Evolutionary conservation across 2,797 vertebrate genomes (phyloP), one percentile per base, ranked within the genome.

Genomic region (Enteromius argenteus): DNA sequence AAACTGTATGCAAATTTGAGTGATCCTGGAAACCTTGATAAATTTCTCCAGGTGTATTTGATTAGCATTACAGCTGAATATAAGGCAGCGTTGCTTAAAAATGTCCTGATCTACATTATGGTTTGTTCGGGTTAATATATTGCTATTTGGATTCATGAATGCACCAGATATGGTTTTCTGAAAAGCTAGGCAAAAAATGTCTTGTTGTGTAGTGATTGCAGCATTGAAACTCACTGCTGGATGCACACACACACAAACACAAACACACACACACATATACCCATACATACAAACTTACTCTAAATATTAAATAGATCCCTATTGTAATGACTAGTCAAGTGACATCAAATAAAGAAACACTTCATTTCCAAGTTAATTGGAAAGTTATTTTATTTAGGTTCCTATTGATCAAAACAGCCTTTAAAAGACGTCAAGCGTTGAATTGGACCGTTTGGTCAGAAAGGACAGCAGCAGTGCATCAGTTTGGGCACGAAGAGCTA

Each of bases 401-500:
- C 11, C 3, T 78, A 69, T 49, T 84, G 73, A 84, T 58, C 74
- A 77, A 76, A 84, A 78, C 74, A 69, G 21, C 11, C 37, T 69
- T 77, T 37, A 58, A 77, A 58, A 84, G 49, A 58, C 14, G 7
- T 60, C 44, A 82, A 66, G 60, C 60, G 5, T 51, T 53, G 71
- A 75, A 82, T 82, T 35, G 11, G 69, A 42, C 19, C 2, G 8
- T 39, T 74, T 74, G 75, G 71, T 74, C 76, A 32, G 8, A 27
- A n/a, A 69, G 72, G 86, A 80, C 78, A 67, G 62, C 23, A 23
- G 53, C 32, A 21, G 66, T 17, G 30, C 30, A 86, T 74, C 79
- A 27, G 73, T 69, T 72, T 71, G 35, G 8, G 62, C 62, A 81
- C 2, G 39, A 49, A 23, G 35, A 85, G 84, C 71, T 88, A 88